Conservation (phyloP, 1,140 invertebrate species). For the Octopus sinensis region DNA sequence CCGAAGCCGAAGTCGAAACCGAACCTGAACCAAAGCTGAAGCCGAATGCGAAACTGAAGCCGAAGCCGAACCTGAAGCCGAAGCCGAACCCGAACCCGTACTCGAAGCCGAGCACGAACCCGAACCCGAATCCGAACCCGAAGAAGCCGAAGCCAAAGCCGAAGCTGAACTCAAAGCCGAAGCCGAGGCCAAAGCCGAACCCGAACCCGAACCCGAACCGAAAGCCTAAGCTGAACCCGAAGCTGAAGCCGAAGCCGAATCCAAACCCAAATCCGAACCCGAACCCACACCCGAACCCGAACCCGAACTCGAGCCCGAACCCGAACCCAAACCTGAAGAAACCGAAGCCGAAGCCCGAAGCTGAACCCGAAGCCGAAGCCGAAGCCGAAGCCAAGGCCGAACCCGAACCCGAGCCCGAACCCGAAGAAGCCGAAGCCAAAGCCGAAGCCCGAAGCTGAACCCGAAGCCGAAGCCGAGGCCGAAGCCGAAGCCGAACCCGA, state of each 20-base stretch:
- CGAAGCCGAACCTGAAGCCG: not conserved
- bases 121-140: conserved; percentile 10
- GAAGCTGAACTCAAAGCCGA: not conserved
- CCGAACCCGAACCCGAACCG: conserved; percentile 3
- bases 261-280: not conserved
- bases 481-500: not conserved
- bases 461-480: not conserved
- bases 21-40: not conserved
- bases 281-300: conserved; percentile 6
- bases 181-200: not conserved
- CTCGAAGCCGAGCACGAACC: conserved; percentile 13
- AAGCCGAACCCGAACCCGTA: conserved; percentile 12
- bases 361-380: conserved; percentile 3
- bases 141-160: conserved; percentile 6
- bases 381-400: not conserved
- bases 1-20: not conserved
- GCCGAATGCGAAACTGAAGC: not conserved
- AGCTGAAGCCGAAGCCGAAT: not conserved
- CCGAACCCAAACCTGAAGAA: conserved; percentile 3
- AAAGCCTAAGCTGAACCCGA: not conserved
- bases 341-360: not conserved
- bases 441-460: not conserved
- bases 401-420: conserved; percentile 6
- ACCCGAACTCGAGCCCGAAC: not conserved
- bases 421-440: not conserved